Base-by-base conservation (phyloP, 2,888 invertebrate species). In the Luffia ferchaultella region DNA sequence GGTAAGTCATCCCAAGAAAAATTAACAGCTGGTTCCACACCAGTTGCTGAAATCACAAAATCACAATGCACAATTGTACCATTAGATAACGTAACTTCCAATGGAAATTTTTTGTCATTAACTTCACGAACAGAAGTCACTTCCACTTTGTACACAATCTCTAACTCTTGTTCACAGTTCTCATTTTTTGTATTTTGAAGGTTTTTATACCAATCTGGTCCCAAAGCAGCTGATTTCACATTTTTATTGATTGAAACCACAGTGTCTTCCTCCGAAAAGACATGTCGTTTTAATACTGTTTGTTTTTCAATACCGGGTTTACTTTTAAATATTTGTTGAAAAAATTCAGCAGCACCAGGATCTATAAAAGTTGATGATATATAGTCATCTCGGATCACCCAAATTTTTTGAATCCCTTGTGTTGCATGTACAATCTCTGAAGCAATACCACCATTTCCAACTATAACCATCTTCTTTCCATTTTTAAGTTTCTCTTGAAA, bases 401-500 rank as follows among this genome's bases (percentile, higher is more conserved):
- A 99, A 53, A 96, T 84, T 48, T 98, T 89, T 66, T 96, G 90
- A 48, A 96, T 88, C 16, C 91, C 90, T 65, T 88, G 86, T 16
- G 97, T 88, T 67, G 97, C 96, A 71, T 95, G 91, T 50, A 95
- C 93, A 58, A 99, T 84, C 85, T 99, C 99, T 42, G 97, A 97
- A 43, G 99, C 99, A 64, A 99, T 99, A 15, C 99, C 99, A 30
- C 99, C 99, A 86, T 99, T 99, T 7, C 99, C 99, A 48, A 98
- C 88, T 45, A 99, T 86, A 0, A 94, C 73, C 62, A 99, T 87
- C 71, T 87, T 89, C 45, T 87, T 87, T 0, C 96, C 89, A 51
- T 77, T 73, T 51, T 79, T 74, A 9, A 99, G 73, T 65, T 88
- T 89, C 20, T 87, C 70, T 60, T 93, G 89, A 63, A 98, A 92